These are phyloP conservation scores for Neodiprion lecontei DNA, from an alignment of 1,140 invertebrate genomes.

Conservation along the genomic window DNA sequence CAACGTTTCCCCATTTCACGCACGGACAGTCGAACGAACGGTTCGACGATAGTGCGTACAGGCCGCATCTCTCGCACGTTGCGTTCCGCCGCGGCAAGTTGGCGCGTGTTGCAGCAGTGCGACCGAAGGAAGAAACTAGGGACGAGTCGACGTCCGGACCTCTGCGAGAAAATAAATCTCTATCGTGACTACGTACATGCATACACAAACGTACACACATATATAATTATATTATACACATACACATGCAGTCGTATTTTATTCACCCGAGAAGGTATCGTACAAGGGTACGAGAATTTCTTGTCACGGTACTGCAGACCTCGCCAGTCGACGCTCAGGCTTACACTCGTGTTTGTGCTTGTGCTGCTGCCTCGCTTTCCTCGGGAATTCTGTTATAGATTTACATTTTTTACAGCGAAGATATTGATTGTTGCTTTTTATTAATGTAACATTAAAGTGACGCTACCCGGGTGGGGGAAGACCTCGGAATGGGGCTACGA, in stretches of 20 bases:
- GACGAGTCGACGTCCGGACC: neutral
- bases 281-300: neutral
- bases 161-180: too few species aligned
- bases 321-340: conserved; percentile 10
- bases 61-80: neutral
- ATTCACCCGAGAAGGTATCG: neutral
- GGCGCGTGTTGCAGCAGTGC: neutral
- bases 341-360: neutral
- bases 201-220: too few species aligned
- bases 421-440: conserved; percentile 64
- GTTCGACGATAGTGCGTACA: neutral
- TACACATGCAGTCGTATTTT: too few species aligned
- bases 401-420: conserved; percentile 60
- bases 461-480: conserved; percentile 20
- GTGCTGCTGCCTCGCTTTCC: conserved; percentile 35
- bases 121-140: neutral
- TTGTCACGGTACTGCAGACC: conserved; percentile 39
- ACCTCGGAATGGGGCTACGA: conserved; percentile 26
- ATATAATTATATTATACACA: too few species aligned
- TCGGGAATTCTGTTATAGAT: conserved; percentile 59
- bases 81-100: conserved; percentile 5
- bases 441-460: conserved; percentile 62
- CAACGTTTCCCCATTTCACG: conserved; percentile 1
- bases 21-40: neutral
- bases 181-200: too few species aligned